Base-by-base conservation (phyloP, 2,888 invertebrate genomes). In the Charanyca ferruginea region DNA sequence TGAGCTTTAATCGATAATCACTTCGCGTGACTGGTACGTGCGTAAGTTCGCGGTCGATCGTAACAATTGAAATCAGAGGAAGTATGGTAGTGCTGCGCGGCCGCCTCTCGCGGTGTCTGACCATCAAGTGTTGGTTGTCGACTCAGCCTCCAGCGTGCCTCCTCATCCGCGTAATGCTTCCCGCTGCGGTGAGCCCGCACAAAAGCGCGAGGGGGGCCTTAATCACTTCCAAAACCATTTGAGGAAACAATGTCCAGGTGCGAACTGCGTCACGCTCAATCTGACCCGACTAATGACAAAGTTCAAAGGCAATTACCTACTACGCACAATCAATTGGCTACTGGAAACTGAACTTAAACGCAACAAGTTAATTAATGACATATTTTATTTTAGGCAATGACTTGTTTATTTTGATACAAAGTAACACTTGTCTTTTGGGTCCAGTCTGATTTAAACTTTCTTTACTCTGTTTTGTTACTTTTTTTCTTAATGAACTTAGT, bases 141-240 rank as follows among this genome's bases (percentile, higher is more conserved):
- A 23, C 74, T 71, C 90, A 91, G 90, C 89, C 89, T 92, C 92
- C 89, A 84, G 67, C 80, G 88, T 88, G 89, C 83, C 86, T 88
- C 87, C 84, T 91, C 90, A 90, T 86, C 90, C 91, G 90, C 88
- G 87, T 89, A 91, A 89, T 86, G 81, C 79, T 88, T 83, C 79
- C 81, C 80, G 86, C 86, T 78, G 83, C 85, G 80, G 77, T 70
- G 57, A 85, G 77, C 70, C 75, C 79, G 79, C 72, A 86, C 85
- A 73, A 73, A 75, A 73, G 62, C 82, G 81, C 85, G 78, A 79
- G 78, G 77, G 83, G 83, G 82, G 82, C 70, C 73, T 65, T 83
- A 90, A 91, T 89, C 86, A 87, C 86, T 89, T 87, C 88, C 87
- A 87, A 90, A 89, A 84, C 84, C 73, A 84, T 86, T 86, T 80